A percentile compares a stretch with the other conserved stretches of the same genome.
Conservation (phyloP, 2,797 vertebrate species). For the Philypnodon macrostomus region DNA sequence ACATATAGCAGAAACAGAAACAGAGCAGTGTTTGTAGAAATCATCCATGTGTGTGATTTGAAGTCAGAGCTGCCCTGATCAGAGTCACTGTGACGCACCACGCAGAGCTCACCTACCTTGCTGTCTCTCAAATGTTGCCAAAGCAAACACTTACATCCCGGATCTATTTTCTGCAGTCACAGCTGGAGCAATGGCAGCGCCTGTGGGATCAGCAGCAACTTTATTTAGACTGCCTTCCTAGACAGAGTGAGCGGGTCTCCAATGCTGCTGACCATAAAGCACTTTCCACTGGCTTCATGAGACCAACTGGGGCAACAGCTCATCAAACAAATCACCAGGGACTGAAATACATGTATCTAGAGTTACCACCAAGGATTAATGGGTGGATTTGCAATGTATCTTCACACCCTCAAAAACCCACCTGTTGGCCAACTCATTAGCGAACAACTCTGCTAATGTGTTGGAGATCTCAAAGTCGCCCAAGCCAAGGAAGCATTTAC, state of each 20-base stretch:
- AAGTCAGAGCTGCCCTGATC: constrained; percentile 45
- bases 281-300: constrained; percentile 57
- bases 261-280: constrained; percentile 49
- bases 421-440: constrained; percentile 37
- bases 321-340: constrained; percentile 31
- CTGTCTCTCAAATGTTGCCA: constrained; percentile 50
- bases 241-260: constrained; percentile 3
- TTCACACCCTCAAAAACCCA: constrained; percentile 25
- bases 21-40: too few relatives aligned
- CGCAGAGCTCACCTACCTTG: constrained; percentile 34
- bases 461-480: constrained; percentile 8
- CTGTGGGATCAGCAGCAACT: constrained; percentile 60
- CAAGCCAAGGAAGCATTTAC: constrained; percentile 2
- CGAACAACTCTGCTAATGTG: constrained; percentile 29
- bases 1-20: too few relatives aligned
- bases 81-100: constrained; percentile 32
- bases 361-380: constrained; percentile 28
- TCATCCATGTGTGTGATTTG: constrained; percentile 45
- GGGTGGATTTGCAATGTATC: constrained; percentile 10
- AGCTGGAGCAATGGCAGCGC: constrained; percentile 52
- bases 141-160: constrained; percentile 58
- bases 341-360: constrained; percentile 55
- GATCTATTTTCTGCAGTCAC: constrained; percentile 58
- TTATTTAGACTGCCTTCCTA: constrained; percentile 57
- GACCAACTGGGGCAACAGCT: constrained; percentile 5